These are phyloP conservation scores for Clarias batrachus DNA, from an alignment of 2,113 vertebrate species.

Conservation along the genomic window DNA sequence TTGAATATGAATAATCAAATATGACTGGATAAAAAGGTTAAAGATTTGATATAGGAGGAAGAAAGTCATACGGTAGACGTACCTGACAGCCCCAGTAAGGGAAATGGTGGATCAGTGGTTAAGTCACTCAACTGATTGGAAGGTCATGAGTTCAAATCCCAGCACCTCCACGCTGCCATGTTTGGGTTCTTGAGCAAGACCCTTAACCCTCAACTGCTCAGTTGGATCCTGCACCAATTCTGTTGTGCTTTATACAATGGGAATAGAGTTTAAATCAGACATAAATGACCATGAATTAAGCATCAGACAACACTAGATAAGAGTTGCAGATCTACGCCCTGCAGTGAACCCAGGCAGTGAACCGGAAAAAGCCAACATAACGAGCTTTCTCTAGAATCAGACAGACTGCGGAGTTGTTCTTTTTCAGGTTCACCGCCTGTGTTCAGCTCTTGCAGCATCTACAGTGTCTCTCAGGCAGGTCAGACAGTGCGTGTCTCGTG, in stretches of 20 bases:
- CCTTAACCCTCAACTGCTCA: not conserved
- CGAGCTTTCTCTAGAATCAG: constrained; percentile 1
- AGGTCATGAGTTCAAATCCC: constrained; percentile 4
- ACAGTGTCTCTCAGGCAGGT: not conserved
- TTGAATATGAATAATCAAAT: no score
- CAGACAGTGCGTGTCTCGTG: not conserved
- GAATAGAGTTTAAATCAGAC: not conserved
- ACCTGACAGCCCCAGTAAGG: not conserved
- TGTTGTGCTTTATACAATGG: not conserved
- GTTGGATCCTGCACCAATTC: not conserved
- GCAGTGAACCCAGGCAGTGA: not conserved
- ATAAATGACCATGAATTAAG: not conserved
- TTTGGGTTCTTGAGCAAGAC: not conserved
- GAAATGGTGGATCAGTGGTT: not conserved
- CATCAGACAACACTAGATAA: not conserved
- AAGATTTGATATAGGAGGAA: not conserved
- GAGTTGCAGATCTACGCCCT: not conserved
- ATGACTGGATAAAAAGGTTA: not conserved
- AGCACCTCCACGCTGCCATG: not conserved
- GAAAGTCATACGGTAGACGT: not conserved
- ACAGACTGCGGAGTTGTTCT: not conserved
- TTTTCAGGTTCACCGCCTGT: not conserved
- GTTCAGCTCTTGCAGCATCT: not conserved
- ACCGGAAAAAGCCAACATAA: not conserved
- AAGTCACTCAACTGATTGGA: not conserved